Evolutionary conservation across 2,113 vertebrate species (phyloP), one percentile per base, ranked within the genome.

Genomic region (Scomber colias): DNA sequence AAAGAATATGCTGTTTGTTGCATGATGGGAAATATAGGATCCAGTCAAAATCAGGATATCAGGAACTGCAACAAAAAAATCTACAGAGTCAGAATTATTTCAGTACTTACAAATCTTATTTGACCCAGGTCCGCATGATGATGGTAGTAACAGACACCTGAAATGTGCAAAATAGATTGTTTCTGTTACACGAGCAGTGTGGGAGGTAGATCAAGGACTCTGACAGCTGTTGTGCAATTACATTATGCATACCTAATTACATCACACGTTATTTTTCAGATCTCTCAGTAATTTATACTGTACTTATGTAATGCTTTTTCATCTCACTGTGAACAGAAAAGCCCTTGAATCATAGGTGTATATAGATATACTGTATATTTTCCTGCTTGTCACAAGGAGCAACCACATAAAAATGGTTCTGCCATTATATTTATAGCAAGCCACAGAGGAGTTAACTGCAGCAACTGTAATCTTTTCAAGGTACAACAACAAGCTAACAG

Each of bases 161-260:
- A 54, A 44, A 11, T 55, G 17, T 53, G 6, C 13, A 50, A 60
- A 51, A 50, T 19, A 17, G 14, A 62, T 55, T 50, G n/a, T 30
- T 31, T 69, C 45, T 45, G 19, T 85, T 75, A 17, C 56, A 49
- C 10, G 14, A 59, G 44, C 66, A n/a, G 40, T 62, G 70, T 69
- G 74, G 66, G 79, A 53, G 66, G 40, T 40, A 16, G 13, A 73
- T 64, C 50, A 64, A 85, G 55, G 71, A 71, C 79, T 57, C 19
- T 70, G 59, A 64, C 71, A 88, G 70, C 17, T 49, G 78, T 71
- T 69, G 61, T 77, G 24, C 27, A 74, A n/a, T 75, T 64, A 16
- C 60, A 71, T 82, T 75, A 80, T 76, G 49, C 64, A 31, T 56
- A 65, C 56, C 8, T 77, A 65, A 60, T 76, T 63, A 53, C 69